Percentiles rank a stretch among this genome's conserved stretches.
Evolutionary conservation across 2,797 vertebrate genomes (phyloP).

Genomic region (Remorina albescens): DNA sequence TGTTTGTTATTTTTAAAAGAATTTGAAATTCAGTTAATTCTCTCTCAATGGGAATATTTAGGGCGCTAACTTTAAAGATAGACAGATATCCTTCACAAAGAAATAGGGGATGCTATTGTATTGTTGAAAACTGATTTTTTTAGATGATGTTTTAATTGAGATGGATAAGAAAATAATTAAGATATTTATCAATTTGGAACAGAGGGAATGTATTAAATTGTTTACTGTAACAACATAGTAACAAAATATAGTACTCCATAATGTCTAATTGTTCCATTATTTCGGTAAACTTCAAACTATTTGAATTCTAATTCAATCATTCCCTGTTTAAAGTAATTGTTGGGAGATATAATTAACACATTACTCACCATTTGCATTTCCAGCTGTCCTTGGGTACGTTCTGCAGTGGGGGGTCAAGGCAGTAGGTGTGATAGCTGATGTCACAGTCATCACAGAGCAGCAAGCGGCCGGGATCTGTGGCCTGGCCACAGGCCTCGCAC

Average conservation of each 20-base stretch:
- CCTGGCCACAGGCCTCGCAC: slow-evolving; percentile 98
- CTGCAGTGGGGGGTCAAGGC: slow-evolving; percentile 96
- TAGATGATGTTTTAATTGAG: background rate
- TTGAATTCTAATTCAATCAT: background rate
- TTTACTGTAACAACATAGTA: background rate
- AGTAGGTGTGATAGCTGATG: slow-evolving; percentile 99
- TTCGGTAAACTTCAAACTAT: background rate
- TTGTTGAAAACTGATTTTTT: background rate
- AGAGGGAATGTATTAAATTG: background rate
- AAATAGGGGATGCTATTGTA: background rate
- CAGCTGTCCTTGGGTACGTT: slow-evolving; percentile 98
- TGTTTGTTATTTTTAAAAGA: background rate
- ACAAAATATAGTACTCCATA: background rate
- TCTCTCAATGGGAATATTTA: background rate
- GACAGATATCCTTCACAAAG: too few species aligned
- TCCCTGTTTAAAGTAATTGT: background rate
- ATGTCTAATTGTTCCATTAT: background rate
- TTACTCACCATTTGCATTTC: slow-evolving; percentile 97
- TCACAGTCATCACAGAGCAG: slow-evolving; percentile 98
- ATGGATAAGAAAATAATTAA: background rate
- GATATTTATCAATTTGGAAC: background rate
- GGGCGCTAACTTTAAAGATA: background rate
- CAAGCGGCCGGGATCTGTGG: slow-evolving; percentile 94
- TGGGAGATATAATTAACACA: background rate
- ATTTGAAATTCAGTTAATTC: background rate